Evolutionary conservation across 92 coral and sea anemone genomes (phyloP), one percentile per base, ranked within the genome.

Genomic region (Umimayanthus kanabou): DNA sequence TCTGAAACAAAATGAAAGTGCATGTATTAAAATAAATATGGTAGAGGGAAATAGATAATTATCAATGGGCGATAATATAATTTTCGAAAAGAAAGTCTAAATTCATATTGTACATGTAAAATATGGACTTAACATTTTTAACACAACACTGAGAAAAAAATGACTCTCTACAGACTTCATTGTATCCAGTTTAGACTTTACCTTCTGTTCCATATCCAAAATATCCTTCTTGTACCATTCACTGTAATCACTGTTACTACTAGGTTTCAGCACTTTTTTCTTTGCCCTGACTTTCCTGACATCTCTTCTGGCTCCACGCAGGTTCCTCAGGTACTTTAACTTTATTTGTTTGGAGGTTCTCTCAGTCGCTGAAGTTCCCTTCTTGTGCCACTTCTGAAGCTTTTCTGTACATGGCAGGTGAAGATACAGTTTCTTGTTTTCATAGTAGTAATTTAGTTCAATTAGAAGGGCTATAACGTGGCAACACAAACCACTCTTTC

Each of bases 401-500:
- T 33, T 33, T 2, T 33, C 37, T 33, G 37, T 33, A 2, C 1
- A 92, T 39, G 89, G 25, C 91, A 89, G 87, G 73, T 83, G 76
- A 45, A 92, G 89, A 43, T 55, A n/a, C 22, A 89, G 85, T 65
- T 89, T 74, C 61, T 89, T 89, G 86, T 84, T 80, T 10, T 89
- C 92, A 57, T 16, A 50, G 57, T 65, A 92, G 75, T 67, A 89
- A 5, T 89, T 89, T 14, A 92, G 84, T 55, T 86, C 65, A 50
- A 87, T 43, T 57, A 89, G 47, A 16, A 89, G 84, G 77, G 92
- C 92, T 72, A 92, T 42, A 1, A 75, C 92, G 61, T 89, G 94
- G 76, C 94, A 92, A 84, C 94, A 89, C 61, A 89, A 25, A 10
- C 94, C 92, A 88, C 94, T 83, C 53, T 89, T 89, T 7, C 92